Evolutionary conservation across 1,140 invertebrate species (phyloP).

Genomic region (Nephila pilipes): DNA sequence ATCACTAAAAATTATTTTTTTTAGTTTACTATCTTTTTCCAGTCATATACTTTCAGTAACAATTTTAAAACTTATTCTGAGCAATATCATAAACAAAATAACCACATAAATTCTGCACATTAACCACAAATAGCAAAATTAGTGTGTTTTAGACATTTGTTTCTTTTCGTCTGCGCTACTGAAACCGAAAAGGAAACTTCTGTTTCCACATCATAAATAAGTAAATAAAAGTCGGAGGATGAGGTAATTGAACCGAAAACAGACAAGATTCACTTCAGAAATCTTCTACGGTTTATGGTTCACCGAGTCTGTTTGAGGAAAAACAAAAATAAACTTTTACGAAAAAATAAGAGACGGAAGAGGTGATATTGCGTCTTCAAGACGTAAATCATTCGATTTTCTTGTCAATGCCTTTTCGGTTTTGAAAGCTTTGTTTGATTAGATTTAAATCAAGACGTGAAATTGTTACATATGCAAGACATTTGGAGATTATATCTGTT

Average conservation of each 20-base stretch:
- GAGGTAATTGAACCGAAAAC: slow-evolving; percentile 2
- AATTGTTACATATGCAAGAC: no score
- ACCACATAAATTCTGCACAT: background rate
- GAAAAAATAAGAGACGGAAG: background rate
- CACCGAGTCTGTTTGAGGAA: background rate
- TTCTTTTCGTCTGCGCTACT: background rate
- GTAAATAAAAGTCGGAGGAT: background rate
- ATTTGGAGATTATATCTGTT: no score
- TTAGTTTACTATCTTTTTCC: no score
- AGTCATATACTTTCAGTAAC: no score
- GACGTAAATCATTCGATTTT: no score
- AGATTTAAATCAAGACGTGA: no score
- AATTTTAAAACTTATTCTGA: no score
- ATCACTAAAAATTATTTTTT: no score
- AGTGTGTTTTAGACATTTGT: no score
- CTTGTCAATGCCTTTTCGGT: no score
- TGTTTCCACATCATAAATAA: background rate
- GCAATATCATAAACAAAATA: background rate
- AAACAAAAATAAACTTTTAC: background rate
- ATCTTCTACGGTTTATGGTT: background rate
- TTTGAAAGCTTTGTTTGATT: no score
- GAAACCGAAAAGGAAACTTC: background rate
- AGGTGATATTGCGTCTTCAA: background rate
- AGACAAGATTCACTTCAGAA: background rate
- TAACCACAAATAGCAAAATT: background rate